Evolutionary conservation across 2,797 vertebrate genomes (phyloP).

Genomic region (Fringilla coelebs): DNA sequence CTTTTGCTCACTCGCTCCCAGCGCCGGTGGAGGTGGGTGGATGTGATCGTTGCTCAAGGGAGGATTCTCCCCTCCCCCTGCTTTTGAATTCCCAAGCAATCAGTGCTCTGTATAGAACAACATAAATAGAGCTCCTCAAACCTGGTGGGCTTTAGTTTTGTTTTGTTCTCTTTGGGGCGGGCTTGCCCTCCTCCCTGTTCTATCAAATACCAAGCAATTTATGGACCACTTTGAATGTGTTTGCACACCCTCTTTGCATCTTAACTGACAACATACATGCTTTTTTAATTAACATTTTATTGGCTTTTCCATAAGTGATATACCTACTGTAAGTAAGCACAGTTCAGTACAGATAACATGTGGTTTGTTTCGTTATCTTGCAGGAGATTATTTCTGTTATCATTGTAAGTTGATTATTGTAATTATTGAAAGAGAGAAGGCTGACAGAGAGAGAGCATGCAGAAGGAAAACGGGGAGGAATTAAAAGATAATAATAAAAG

Average conservation of each 20-base stretch:
- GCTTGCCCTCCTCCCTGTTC: slow-evolving; percentile 1
- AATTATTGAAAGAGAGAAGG: slow-evolving; percentile 69
- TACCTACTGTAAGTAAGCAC: slow-evolving; percentile 52
- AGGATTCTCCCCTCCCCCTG: slow-evolving; percentile 2
- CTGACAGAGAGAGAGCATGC: slow-evolving; percentile 20
- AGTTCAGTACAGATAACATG: slow-evolving; percentile 52
- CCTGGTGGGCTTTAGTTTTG: not conserved
- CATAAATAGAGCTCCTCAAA: slow-evolving; percentile 32
- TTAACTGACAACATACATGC: slow-evolving; percentile 42
- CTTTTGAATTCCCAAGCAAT: slow-evolving; percentile 56
- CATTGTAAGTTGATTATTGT: slow-evolving; percentile 69
- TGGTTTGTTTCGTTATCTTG: slow-evolving; percentile 69
- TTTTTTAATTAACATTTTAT: slow-evolving; percentile 71
- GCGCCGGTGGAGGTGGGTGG: slow-evolving; percentile 8
- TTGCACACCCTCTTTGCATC: slow-evolving; percentile 16
- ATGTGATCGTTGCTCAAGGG: slow-evolving; percentile 32
- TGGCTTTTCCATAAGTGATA: slow-evolving; percentile 64
- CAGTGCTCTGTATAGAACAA: not conserved
- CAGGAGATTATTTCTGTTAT: slow-evolving; percentile 70
- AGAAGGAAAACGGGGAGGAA: slow-evolving; percentile 39
- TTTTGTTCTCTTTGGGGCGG: not conserved
- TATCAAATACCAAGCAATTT: slow-evolving; percentile 21
- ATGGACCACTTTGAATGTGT: not conserved
- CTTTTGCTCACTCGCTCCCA: not conserved
- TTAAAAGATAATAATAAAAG: slow-evolving; percentile 69